Conservation (phyloP, 1,140 invertebrate genomes). For the Euglossa dilemma region DNA sequence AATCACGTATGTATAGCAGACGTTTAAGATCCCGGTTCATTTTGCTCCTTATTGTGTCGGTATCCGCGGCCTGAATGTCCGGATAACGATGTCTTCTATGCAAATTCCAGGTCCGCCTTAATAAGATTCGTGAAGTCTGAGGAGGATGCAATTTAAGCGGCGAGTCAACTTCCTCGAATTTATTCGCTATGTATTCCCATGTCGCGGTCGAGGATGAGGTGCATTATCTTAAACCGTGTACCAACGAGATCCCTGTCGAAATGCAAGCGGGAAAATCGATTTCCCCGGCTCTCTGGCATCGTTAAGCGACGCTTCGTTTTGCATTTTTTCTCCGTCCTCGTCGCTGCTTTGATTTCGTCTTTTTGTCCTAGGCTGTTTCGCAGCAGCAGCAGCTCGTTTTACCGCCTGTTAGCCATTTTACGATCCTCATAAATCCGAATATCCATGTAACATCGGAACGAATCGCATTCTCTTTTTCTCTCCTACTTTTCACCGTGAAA, state of each 20-base stretch:
- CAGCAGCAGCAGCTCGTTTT: not conserved
- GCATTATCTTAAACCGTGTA: conserved; percentile 8
- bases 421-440: not conserved
- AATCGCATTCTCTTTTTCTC: not conserved
- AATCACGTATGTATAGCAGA: not conserved
- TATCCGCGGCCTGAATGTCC: not conserved
- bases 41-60: not conserved
- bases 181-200: conserved; percentile 6
- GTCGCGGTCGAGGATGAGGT: no score
- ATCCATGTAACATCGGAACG: not conserved
- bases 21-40: not conserved
- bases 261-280: not conserved
- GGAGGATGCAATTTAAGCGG: not conserved
- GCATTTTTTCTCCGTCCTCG: not conserved
- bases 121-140: conserved; percentile 1
- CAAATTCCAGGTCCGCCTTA: conserved; percentile 8
- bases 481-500: not conserved
- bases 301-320: not conserved
- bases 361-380: not conserved
- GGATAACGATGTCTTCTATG: not conserved
- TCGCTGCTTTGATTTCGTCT: not conserved
- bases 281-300: not conserved
- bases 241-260: conserved; percentile 3
- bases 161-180: conserved; percentile 10
- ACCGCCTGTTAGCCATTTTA: conserved; percentile 23